A percentile compares a stretch with the other conserved stretches of the same genome.
These are phyloP conservation scores for Morelia viridis DNA, from an alignment of 2,797 vertebrate genomes.

Conservation along the genomic window DNA sequence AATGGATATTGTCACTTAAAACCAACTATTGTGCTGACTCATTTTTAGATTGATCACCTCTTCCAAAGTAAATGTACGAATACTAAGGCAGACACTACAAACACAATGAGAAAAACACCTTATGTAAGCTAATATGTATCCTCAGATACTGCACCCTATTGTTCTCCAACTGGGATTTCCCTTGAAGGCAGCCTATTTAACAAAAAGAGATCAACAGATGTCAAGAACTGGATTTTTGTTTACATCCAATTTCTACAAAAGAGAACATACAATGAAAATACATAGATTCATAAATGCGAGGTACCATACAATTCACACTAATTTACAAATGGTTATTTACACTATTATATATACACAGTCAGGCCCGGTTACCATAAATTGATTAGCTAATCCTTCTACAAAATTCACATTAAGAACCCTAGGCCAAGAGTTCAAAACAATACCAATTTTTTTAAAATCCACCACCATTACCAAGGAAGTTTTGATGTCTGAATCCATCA, in stretches of 20 bases:
- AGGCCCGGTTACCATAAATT: slow-evolving; percentile 68
- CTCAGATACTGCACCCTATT: slow-evolving; percentile 36
- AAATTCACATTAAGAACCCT: slow-evolving; percentile 38
- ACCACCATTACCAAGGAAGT: slow-evolving; percentile 7
- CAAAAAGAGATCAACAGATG: slow-evolving; percentile 53
- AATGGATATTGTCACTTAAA: slow-evolving; percentile 39
- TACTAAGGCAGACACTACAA: slow-evolving; percentile 52
- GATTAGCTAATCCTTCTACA: slow-evolving; percentile 23
- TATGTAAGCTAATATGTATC: slow-evolving; percentile 38
- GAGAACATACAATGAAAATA: slow-evolving; percentile 71
- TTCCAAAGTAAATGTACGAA: slow-evolving; percentile 51
- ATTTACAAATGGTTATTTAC: slow-evolving; percentile 81
- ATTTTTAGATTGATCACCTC: slow-evolving; percentile 59
- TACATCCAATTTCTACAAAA: slow-evolving; percentile 73
- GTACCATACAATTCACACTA: slow-evolving; percentile 74
- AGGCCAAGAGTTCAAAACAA: slow-evolving; percentile 32
- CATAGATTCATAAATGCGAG: slow-evolving; percentile 70
- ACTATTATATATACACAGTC: slow-evolving; percentile 78
- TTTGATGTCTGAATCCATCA: slow-evolving; percentile 41
- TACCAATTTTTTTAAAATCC: neutral
- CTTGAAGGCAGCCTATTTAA: slow-evolving; percentile 56
- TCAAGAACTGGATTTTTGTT: slow-evolving; percentile 63
- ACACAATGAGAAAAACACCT: slow-evolving; percentile 62
- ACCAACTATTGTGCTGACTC: slow-evolving; percentile 46
- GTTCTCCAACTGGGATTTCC: slow-evolving; percentile 28